Evolutionary conservation across 2,797 vertebrate species (phyloP).

Genomic region (Pipistrellus pipistrellus): DNA sequence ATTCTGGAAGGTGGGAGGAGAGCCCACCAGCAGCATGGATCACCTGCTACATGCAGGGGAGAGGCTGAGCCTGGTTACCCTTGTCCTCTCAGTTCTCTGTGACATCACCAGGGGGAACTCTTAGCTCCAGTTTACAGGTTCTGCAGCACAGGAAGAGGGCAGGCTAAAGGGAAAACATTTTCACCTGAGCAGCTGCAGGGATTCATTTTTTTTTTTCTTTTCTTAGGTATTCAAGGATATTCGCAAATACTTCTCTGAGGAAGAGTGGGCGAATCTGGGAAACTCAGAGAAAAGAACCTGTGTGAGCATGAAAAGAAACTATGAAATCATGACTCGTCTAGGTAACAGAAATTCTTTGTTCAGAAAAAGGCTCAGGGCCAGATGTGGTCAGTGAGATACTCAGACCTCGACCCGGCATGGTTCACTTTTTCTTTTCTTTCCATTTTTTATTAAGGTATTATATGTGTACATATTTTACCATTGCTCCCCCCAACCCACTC

Average conservation of each 20-base stretch:
- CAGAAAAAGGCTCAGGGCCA: background rate
- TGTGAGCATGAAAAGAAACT: constrained; percentile 83
- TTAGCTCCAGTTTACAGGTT: background rate
- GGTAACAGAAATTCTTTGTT: constrained; percentile 69
- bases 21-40: background rate
- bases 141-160: background rate
- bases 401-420: background rate
- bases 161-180: background rate
- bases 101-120: background rate
- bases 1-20: background rate
- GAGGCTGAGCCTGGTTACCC: background rate
- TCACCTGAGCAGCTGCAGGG: background rate
- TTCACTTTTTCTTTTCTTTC: background rate
- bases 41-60: background rate
- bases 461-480: no score
- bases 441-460: no score
- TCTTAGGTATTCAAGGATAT: constrained; percentile 73
- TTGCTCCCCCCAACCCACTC: no score
- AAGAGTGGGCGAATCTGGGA: constrained; percentile 78
- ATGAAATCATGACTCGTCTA: constrained; percentile 78
- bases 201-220: background rate
- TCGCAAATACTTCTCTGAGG: constrained; percentile 75
- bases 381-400: background rate
- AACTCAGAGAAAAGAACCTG: constrained; percentile 80
- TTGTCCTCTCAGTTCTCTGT: background rate